phyloP scores from a whole-genome alignment of 2,888 invertebrate genomes.

The Hypena proboscidalis region DNA sequence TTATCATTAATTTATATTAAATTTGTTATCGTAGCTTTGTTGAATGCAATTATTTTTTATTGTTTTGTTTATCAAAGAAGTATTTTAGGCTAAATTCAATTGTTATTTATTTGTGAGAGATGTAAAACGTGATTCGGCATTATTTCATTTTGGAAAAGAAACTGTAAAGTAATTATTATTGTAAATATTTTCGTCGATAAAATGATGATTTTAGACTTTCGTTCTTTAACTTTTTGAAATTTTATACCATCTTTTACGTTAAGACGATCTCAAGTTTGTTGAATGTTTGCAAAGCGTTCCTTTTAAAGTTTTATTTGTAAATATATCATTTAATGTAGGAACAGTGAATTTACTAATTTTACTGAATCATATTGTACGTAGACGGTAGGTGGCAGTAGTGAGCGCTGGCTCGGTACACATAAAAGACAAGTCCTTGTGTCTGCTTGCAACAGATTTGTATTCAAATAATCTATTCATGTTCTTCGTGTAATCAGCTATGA shows the following conservation, averaged over 20 bases:
- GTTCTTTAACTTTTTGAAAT: slow-evolving; percentile 76
- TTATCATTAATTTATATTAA: slow-evolving; percentile 84
- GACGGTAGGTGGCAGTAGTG: slow-evolving; percentile 56
- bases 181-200: slow-evolving; percentile 74
- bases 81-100: slow-evolving; percentile 84
- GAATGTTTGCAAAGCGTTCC: slow-evolving; percentile 85
- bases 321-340: slow-evolving; percentile 79
- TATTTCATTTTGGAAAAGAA: slow-evolving; percentile 58
- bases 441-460: slow-evolving; percentile 69
- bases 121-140: slow-evolving; percentile 80
- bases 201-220: slow-evolving; percentile 73
- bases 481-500: slow-evolving; percentile 81
- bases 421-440: slow-evolving; percentile 67
- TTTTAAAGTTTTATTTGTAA: slow-evolving; percentile 85
- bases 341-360: slow-evolving; percentile 82
- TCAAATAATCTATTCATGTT: slow-evolving; percentile 76
- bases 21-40: slow-evolving; percentile 85
- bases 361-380: slow-evolving; percentile 69
- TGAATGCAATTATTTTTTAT: slow-evolving; percentile 85
- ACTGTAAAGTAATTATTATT: slow-evolving; percentile 64
- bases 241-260: slow-evolving; percentile 83
- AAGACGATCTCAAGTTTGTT: slow-evolving; percentile 85
- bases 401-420: slow-evolving; percentile 41
- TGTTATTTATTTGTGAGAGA: slow-evolving; percentile 84
- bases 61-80: slow-evolving; percentile 84